Conservation (phyloP, 2,113 vertebrate genomes). For the Mohoua ochrocephala region DNA sequence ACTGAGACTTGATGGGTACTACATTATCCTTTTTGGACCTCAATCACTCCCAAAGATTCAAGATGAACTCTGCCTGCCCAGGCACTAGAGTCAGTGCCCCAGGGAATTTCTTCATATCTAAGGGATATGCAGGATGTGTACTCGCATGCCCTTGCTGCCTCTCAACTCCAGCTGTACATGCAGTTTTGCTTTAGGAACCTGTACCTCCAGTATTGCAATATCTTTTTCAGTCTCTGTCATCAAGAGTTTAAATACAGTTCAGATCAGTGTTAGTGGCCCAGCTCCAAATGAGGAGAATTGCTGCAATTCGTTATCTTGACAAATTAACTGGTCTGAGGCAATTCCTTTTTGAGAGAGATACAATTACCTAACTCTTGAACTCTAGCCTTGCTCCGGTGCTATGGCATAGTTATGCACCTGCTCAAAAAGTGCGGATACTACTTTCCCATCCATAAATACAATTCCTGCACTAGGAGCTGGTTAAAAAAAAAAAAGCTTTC, state of each 20-base stretch:
- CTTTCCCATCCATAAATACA: not conserved
- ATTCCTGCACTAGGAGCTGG: not conserved
- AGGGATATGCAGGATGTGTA: slow-evolving; percentile 55
- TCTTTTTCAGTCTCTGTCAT: slow-evolving; percentile 52
- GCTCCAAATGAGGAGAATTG: slow-evolving; percentile 47
- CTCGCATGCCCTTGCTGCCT: slow-evolving; percentile 53
- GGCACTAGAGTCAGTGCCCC: slow-evolving; percentile 5
- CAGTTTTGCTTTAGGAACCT: slow-evolving; percentile 50
- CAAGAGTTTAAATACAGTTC: slow-evolving; percentile 61
- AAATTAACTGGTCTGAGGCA: slow-evolving; percentile 63
- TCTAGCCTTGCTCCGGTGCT: not conserved
- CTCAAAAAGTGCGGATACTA: not conserved
- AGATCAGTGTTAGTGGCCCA: slow-evolving; percentile 54
- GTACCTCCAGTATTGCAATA: slow-evolving; percentile 62
- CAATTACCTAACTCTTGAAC: slow-evolving; percentile 54
- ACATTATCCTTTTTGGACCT: not conserved
- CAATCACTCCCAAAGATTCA: not conserved
- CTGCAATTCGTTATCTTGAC: slow-evolving; percentile 62
- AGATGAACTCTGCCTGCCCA: slow-evolving; percentile 54
- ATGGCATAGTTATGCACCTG: not conserved
- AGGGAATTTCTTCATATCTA: slow-evolving; percentile 58
- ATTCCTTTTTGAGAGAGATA: slow-evolving; percentile 52
- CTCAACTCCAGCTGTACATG: slow-evolving; percentile 4
- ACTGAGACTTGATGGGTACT: not conserved
- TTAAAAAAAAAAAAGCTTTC: not conserved